Conservation (phyloP, 2,113 vertebrate species). For the Scartelaos histophorus region DNA sequence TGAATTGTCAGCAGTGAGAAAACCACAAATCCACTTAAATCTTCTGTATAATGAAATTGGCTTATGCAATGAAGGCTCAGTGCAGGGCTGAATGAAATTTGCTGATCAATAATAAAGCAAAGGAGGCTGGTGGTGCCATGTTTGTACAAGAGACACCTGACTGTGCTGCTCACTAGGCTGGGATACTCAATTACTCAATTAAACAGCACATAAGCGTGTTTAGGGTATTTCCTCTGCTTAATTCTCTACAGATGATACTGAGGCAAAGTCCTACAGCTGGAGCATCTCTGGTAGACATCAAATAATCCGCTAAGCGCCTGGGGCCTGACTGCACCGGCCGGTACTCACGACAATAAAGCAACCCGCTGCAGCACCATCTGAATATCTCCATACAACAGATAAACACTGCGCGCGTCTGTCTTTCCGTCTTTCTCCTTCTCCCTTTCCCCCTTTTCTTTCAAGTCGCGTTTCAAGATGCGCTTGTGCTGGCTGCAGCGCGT, state of each 20-base stretch:
- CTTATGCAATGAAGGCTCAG: background rate
- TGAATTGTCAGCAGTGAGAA: background rate
- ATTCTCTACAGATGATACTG: constrained; percentile 27
- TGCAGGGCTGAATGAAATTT: background rate
- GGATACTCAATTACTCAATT: background rate
- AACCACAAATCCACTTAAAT: background rate
- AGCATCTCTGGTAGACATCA: constrained; percentile 53
- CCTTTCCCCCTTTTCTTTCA: constrained; percentile 14
- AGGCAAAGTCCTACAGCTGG: constrained; percentile 39
- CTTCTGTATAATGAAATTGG: background rate
- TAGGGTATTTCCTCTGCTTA: constrained; percentile 6
- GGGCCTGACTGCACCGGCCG: constrained; percentile 63
- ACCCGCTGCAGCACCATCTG: constrained; percentile 18
- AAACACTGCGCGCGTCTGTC: constrained; percentile 9
- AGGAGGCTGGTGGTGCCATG: background rate
- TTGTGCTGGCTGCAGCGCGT: constrained; percentile 26
- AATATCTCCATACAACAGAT: constrained; percentile 21
- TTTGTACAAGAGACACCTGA: constrained; percentile 28
- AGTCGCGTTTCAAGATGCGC: constrained; percentile 29
- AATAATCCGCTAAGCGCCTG: constrained; percentile 35
- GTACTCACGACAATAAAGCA: constrained; percentile 29
- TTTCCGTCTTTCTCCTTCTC: constrained; percentile 15
- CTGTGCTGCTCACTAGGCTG: background rate
- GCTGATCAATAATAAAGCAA: constrained; percentile 3
- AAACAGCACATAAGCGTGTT: constrained; percentile 6